Base-by-base conservation (phyloP, 2,888 invertebrate genomes). In the Sarcophaga variegata region DNA sequence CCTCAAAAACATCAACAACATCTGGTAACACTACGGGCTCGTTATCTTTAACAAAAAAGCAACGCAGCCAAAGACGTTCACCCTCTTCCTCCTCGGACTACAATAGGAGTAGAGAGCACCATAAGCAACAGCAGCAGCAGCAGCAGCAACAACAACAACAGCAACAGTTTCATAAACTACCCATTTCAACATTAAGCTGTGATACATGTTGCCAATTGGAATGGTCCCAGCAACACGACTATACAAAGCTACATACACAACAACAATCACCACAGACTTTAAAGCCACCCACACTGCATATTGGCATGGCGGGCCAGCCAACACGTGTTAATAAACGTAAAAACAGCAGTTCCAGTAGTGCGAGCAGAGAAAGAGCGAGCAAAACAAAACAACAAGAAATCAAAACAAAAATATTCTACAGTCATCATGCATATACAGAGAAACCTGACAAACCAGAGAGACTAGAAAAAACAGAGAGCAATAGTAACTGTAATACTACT, bases 341-440 rank as follows among this genome's bases (percentile, higher is more conserved):
- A 90, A 90, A 90, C 89, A 90, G 90, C 89, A 88, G 88, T 80
- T 88, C 86, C 85, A 88, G 77, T 84, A 70, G 78, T 78, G 85
- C 81, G 37, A 86, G 87, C 22, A 81, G 80, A 86, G 90, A 92
- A 92, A 88, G 88, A 88, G 86, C 89, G 90, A 92, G 88, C 92
- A 92, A 91, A 92, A 92, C 91, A 92, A 92, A 91, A 89, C 88
- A 83, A 74, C 88, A 83, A 71, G 90, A 90, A 83, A 88, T 86
- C 76, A 85, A 86, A 84, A 86, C 84, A 79, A 88, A 86, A 81
- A 76, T 85, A 22, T 81, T 88, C 74, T 85, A 88, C 79, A 83
- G 77, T 37, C 70, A 79, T 2, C 49, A 54, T 17, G 1, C 54
- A 54, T 14, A 54, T 54, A 54, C 54, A 14, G 54, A 54, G 14